These are phyloP conservation scores for Pyrrhia umbra DNA, from an alignment of 2,888 invertebrate species.

Conservation along the genomic window DNA sequence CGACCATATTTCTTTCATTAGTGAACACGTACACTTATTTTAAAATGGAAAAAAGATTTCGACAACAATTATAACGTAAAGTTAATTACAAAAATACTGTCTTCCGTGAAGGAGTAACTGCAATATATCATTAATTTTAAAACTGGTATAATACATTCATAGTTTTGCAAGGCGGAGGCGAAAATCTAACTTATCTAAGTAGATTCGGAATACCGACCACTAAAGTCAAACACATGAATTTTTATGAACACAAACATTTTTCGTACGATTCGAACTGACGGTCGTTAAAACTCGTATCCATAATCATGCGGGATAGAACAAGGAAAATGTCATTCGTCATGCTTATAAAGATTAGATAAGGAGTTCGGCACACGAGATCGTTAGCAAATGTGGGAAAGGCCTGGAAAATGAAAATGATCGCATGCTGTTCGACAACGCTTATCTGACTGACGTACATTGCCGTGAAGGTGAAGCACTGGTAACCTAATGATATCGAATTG, in stretches of 20 bases:
- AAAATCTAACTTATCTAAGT: background rate
- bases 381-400: slow-evolving; percentile 45
- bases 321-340: slow-evolving; percentile 62
- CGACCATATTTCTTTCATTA: background rate
- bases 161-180: background rate
- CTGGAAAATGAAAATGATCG: slow-evolving; percentile 39
- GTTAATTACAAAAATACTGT: background rate
- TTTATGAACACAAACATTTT: slow-evolving; percentile 65
- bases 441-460: slow-evolving; percentile 44
- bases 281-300: slow-evolving; percentile 64
- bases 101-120: background rate
- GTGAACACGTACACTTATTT: background rate
- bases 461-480: slow-evolving; percentile 40
- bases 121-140: background rate
- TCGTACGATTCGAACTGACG: slow-evolving; percentile 54
- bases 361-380: slow-evolving; percentile 47
- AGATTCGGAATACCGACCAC: slow-evolving; percentile 49
- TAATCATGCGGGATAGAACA: slow-evolving; percentile 62
- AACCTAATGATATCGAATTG: slow-evolving; percentile 26
- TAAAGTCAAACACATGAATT: slow-evolving; percentile 57
- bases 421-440: slow-evolving; percentile 34
- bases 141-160: background rate
- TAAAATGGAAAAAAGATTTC: background rate
- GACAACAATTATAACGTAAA: background rate
- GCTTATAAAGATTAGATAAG: slow-evolving; percentile 61